A percentile compares a stretch with the other conserved stretches of the same genome.
These are phyloP conservation scores for Acanthurus tractus DNA, from an alignment of 2,797 vertebrate species.

Conservation along the genomic window DNA sequence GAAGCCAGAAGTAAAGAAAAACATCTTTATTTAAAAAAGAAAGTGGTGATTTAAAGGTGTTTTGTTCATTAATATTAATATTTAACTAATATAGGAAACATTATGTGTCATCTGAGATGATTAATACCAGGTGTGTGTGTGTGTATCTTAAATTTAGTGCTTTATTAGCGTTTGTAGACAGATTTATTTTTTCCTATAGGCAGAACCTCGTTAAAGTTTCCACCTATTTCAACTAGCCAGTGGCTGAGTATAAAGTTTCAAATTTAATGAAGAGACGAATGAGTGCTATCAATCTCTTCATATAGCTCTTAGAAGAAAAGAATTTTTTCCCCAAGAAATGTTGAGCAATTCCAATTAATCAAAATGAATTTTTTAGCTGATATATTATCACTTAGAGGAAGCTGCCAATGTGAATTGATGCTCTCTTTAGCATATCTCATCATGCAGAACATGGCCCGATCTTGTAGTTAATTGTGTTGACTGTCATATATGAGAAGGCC, in stretches of 20 bases:
- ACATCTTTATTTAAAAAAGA: not conserved
- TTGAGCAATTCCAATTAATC: not conserved
- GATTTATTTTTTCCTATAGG: not conserved
- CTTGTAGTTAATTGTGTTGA: constrained; percentile 18
- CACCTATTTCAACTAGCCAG: not conserved
- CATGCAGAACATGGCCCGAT: not conserved
- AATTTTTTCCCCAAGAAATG: not conserved
- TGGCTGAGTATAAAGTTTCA: not conserved
- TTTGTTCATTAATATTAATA: not conserved
- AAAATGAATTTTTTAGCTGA: not conserved
- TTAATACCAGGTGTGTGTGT: too few relatives aligned
- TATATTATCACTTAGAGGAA: constrained; percentile 3
- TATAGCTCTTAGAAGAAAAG: too few relatives aligned
- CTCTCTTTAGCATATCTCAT: not conserved
- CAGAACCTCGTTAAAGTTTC: not conserved
- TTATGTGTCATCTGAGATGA: too few relatives aligned
- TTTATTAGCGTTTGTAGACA: not conserved
- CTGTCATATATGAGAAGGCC: constrained; percentile 33
- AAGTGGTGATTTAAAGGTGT: not conserved
- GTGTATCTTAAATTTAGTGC: not conserved
- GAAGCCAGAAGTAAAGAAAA: constrained; percentile 7
- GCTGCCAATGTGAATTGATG: not conserved
- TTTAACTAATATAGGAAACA: not conserved
- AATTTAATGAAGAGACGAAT: not conserved
- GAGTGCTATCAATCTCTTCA: not conserved